These are phyloP conservation scores for Candidula unifasciata DNA, from an alignment of 2,888 invertebrate genomes.

Conservation along the genomic window DNA sequence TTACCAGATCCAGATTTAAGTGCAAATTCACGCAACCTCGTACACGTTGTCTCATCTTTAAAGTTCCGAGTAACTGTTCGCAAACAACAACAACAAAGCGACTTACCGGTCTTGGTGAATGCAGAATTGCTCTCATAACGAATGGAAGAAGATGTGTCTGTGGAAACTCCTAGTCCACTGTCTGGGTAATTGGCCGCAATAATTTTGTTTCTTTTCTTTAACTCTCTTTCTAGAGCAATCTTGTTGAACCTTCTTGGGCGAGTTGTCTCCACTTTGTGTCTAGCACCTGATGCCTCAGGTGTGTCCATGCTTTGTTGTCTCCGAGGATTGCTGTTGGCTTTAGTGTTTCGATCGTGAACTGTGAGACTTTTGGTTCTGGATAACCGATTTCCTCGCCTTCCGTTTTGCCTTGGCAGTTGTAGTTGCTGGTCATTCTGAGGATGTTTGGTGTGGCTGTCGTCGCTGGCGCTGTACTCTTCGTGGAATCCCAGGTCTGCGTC, in stretches of 20 bases:
- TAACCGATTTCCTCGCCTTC: slow-evolving; percentile 50
- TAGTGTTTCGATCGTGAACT: slow-evolving; percentile 57
- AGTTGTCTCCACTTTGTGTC: slow-evolving; percentile 52
- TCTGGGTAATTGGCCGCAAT: slow-evolving; percentile 72
- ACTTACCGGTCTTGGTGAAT: slow-evolving; percentile 51
- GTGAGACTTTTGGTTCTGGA: slow-evolving; percentile 60
- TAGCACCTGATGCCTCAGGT: slow-evolving; percentile 9
- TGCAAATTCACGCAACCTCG: too few relatives aligned
- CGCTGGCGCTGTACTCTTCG: slow-evolving; percentile 58
- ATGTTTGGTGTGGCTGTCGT: slow-evolving; percentile 21
- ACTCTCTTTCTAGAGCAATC: slow-evolving; percentile 66
- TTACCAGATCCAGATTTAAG: too few relatives aligned
- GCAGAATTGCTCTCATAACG: slow-evolving; percentile 65
- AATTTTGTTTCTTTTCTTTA: slow-evolving; percentile 64
- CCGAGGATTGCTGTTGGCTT: slow-evolving; percentile 35
- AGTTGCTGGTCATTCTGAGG: not conserved
- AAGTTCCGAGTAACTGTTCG: too few relatives aligned
- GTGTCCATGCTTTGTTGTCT: slow-evolving; percentile 48
- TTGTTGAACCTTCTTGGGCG: slow-evolving; percentile 58
- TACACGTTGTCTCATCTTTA: too few relatives aligned
- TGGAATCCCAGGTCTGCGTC: slow-evolving; percentile 69
- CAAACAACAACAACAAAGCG: not conserved
- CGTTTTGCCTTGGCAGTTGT: not conserved
- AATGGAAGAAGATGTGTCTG: slow-evolving; percentile 64
- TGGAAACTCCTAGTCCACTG: slow-evolving; percentile 72